Percentiles rank a stretch among this genome's conserved stretches.
These are phyloP conservation scores for Salvator merianae DNA, from an alignment of 2,113 vertebrate genomes.

Conservation along the genomic window DNA sequence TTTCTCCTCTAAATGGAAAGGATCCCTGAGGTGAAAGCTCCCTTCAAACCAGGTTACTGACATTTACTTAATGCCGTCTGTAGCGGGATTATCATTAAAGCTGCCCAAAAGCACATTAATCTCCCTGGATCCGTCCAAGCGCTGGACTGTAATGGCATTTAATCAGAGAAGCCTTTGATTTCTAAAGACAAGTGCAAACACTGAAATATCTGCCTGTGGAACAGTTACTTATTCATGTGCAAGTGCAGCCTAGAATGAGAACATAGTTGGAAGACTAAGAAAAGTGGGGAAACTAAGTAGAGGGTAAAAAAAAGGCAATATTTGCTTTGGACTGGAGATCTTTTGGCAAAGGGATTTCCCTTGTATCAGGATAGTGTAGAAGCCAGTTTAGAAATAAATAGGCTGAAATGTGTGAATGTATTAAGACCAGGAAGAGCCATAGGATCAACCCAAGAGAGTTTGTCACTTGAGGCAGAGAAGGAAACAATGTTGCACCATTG, in stretches of 20 bases:
- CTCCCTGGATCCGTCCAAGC: constrained; percentile 62
- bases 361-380: constrained; percentile 2
- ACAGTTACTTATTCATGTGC: constrained; percentile 60
- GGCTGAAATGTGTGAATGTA: neutral
- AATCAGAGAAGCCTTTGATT: constrained; percentile 73
- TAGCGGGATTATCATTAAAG: constrained; percentile 66
- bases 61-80: constrained; percentile 68
- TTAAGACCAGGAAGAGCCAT: neutral
- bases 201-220: constrained; percentile 60
- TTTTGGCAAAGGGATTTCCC: neutral
- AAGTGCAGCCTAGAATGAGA: constrained; percentile 40
- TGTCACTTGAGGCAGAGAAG: too few species aligned
- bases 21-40: constrained; percentile 65
- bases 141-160: constrained; percentile 69
- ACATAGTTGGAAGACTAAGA: constrained; percentile 30
- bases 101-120: constrained; percentile 68
- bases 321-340: neutral
- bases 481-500: too few species aligned
- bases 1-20: constrained; percentile 62
- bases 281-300: neutral
- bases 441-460: too few species aligned
- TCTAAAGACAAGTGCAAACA: constrained; percentile 71
- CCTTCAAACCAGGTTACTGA: constrained; percentile 67
- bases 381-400: neutral
- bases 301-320: neutral